These are phyloP conservation scores for Ericerus pela DNA, from an alignment of 1,140 invertebrate genomes.

Conservation along the genomic window DNA sequence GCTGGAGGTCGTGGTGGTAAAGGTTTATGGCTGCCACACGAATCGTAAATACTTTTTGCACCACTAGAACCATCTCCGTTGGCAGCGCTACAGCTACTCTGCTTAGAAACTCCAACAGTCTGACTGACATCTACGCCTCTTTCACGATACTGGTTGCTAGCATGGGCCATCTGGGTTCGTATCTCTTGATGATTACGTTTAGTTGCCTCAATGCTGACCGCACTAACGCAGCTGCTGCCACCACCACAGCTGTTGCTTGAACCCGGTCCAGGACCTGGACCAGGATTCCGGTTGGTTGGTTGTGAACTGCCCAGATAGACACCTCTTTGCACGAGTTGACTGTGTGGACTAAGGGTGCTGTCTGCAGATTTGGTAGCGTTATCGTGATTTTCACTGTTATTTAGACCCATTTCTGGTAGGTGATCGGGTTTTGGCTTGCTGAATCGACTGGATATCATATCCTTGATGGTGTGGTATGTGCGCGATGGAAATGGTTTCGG, in stretches of 20 bases:
- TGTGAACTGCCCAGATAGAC: constrained; percentile 21
- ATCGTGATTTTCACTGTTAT: constrained; percentile 15
- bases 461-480: constrained; percentile 68
- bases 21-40: not conserved
- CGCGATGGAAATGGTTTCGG: constrained; percentile 31
- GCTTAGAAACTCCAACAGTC: constrained; percentile 1
- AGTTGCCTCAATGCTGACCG: not conserved
- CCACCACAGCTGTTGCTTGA: too few species aligned
- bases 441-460: constrained; percentile 68
- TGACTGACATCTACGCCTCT: not conserved
- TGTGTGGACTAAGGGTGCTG: constrained; percentile 22
- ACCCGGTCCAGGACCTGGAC: too few species aligned
- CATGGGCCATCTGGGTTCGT: not conserved
- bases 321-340: constrained; percentile 24
- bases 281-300: not conserved
- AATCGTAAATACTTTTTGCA: not conserved
- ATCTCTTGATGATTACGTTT: constrained; percentile 3
- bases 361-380: constrained; percentile 3
- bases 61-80: not conserved
- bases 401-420: constrained; percentile 14
- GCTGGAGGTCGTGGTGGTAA: not conserved
- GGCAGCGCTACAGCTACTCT: not conserved
- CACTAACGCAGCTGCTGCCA: not conserved
- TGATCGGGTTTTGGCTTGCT: constrained; percentile 29
- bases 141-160: not conserved